Evolutionary conservation across 2,113 vertebrate genomes (phyloP).

Genomic region (Ciconia maguari): DNA sequence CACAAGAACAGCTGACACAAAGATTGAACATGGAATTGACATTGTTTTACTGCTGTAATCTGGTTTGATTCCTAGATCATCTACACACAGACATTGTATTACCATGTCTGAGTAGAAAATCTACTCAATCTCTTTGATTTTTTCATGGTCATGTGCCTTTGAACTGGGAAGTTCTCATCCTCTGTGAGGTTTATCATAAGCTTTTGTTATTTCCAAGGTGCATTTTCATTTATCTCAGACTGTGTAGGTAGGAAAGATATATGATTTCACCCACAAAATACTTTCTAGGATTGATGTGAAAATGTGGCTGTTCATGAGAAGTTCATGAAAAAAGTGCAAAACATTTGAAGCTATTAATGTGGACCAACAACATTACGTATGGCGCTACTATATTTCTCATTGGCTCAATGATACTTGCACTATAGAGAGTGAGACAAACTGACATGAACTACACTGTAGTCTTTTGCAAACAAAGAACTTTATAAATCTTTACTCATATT

Average conservation of each 20-base stretch:
- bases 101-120: not conserved
- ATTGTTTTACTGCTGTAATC: not conserved
- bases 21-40: not conserved
- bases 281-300: not conserved
- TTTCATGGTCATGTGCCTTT: not conserved
- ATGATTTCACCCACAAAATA: not conserved
- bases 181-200: not conserved
- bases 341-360: not conserved
- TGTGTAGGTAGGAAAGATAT: not conserved
- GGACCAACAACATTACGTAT: not conserved
- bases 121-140: not conserved
- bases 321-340: not conserved
- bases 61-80: not conserved
- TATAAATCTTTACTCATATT: not conserved
- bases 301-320: not conserved
- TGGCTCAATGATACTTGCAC: not conserved
- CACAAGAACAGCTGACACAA: not conserved
- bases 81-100: not conserved
- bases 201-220: not conserved
- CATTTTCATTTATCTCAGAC: not conserved
- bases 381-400: not conserved
- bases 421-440: not conserved
- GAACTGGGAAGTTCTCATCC: not conserved
- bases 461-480: not conserved
- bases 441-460: not conserved